Base-by-base conservation (phyloP, 2,797 vertebrate species). In the Philypnodon macrostomus region DNA sequence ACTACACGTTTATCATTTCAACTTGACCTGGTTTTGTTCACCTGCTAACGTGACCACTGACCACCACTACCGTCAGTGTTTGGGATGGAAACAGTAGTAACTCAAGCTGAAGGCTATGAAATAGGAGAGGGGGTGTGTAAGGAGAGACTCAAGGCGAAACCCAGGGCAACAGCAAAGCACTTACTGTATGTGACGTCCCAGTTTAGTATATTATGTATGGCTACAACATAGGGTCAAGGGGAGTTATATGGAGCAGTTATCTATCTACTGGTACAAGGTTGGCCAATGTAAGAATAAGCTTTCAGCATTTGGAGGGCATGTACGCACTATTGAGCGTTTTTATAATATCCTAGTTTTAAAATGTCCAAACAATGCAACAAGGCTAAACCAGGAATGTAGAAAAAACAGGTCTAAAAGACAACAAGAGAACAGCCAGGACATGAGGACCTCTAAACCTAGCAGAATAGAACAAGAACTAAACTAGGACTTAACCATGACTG, bases 61-160 rank as follows among this genome's bases (percentile, higher is more conserved):
- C 46, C 26, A 64, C 46, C 53, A 21, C 46, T 26, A 64, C 46
- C 53, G 53, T 35, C 44, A 52, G 53, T 39, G 13, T 66, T 75
- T 58, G 35, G 37, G 47, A 61, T 73, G 63, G 65, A 75, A 80
- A 76, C 39, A 72, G 52, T 29, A 60, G 60, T 74, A 70, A 77
- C 61, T 64, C 47, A 65, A 63, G 58, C 67, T 31, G 35, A 21
- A 15, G 39, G 24, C 35, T 72, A 64, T 79, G 79, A 79, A 79
- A 82, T 57, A 45, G 13, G 63, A 83, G 71, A 7, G 14, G 30
- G 47, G 38, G 47, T 51, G 41, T 56, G 72, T 73, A 70, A 73
- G 1, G 17, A 0, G 56, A 79, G 72, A 57, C 66, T 50, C 57
- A 62, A 73, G 77, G 73, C 73, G 62, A 79, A 58, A 42, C 26